phyloP scores from a whole-genome alignment of 2,113 vertebrate species.

The Gobius niger region DNA sequence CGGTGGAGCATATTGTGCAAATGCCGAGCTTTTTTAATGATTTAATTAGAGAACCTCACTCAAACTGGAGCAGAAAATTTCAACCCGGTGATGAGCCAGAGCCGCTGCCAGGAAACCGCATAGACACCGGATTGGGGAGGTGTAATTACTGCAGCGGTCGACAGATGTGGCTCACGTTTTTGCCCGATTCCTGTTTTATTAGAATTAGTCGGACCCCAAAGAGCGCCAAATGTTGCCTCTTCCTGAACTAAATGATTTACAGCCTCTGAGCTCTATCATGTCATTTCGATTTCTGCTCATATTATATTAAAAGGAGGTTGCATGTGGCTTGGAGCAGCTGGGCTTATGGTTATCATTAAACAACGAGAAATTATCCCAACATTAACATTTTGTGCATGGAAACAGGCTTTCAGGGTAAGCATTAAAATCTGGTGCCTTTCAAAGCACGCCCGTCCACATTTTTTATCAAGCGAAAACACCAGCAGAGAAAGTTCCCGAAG shows the following conservation, averaged over 20 bases:
- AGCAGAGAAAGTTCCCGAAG: slow-evolving; percentile 4
- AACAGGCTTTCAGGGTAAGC: not conserved
- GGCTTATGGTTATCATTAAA: slow-evolving; percentile 33
- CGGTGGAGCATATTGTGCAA: slow-evolving; percentile 71
- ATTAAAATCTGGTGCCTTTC: not conserved
- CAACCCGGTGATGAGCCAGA: slow-evolving; percentile 45
- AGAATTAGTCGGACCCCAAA: slow-evolving; percentile 50
- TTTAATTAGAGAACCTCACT: slow-evolving; percentile 74
- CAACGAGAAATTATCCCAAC: not conserved
- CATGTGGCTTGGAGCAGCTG: slow-evolving; percentile 34
- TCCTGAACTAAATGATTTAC: slow-evolving; percentile 59
- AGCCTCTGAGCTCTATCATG: slow-evolving; percentile 27
- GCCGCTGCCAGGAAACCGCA: slow-evolving; percentile 41
- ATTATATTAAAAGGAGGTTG: slow-evolving; percentile 16
- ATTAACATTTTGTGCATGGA: slow-evolving; percentile 3
- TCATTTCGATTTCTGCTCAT: slow-evolving; percentile 46
- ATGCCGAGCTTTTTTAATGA: slow-evolving; percentile 72
- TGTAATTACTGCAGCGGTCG: slow-evolving; percentile 65
- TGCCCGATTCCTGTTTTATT: slow-evolving; percentile 63
- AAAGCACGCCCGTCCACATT: not conserved
- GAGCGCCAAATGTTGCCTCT: slow-evolving; percentile 59
- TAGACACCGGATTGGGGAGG: slow-evolving; percentile 29
- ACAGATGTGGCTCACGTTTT: slow-evolving; percentile 69
- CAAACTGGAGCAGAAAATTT: slow-evolving; percentile 71
- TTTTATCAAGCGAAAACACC: slow-evolving; percentile 16